Conservation (phyloP, 2,113 vertebrate genomes). For the Narcine bancroftii region DNA sequence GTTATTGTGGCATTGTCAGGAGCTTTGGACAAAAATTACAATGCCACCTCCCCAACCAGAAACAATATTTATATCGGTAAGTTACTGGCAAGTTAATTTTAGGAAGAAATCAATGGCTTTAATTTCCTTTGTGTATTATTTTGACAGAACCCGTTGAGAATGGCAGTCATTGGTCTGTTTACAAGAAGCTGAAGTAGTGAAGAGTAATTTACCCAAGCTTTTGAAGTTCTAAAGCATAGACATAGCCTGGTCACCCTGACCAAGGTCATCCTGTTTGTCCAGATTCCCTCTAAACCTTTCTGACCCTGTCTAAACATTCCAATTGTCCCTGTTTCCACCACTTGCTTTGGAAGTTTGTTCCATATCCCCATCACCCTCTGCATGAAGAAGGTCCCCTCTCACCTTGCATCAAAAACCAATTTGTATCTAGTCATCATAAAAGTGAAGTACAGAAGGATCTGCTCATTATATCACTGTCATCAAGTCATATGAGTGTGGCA, state of each 20-base stretch:
- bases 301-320: too few relatives aligned
- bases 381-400: too few relatives aligned
- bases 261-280: too few relatives aligned
- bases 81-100: conserved; percentile 15
- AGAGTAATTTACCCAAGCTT: too few relatives aligned
- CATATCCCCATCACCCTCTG: too few relatives aligned
- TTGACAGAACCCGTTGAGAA: not conserved
- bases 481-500: not conserved
- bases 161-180: not conserved
- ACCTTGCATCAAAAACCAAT: too few relatives aligned
- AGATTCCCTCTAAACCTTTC: too few relatives aligned
- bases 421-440: not conserved
- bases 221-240: too few relatives aligned
- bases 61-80: conserved; percentile 62
- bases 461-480: not conserved
- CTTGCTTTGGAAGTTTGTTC: too few relatives aligned
- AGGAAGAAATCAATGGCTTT: too few relatives aligned
- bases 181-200: not conserved
- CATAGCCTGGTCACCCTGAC: too few relatives aligned
- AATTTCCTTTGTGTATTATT: not conserved
- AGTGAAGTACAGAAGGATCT: not conserved
- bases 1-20: conserved; percentile 59
- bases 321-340: too few relatives aligned
- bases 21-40: conserved; percentile 48
- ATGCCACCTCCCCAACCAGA: conserved; percentile 42